Conservation (phyloP, 2,113 vertebrate genomes). For the Vulpes ferrilata region DNA sequence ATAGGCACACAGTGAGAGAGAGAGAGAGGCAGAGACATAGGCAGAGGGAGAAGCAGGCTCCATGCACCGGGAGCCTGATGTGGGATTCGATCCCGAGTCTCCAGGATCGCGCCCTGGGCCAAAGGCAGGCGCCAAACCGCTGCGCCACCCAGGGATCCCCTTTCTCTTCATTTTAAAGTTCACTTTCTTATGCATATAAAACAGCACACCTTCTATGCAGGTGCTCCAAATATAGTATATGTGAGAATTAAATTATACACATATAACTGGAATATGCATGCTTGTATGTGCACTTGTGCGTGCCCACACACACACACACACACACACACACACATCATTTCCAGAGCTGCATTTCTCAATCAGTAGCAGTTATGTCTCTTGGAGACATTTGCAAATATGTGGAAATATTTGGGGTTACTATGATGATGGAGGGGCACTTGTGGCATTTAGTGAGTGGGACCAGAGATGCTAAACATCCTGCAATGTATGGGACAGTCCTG, state of each 20-base stretch:
- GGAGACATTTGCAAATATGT: background rate
- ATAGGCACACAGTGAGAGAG: no score
- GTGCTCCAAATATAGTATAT: background rate
- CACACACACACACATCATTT: background rate
- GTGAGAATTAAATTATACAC: background rate
- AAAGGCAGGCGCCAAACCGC: no score
- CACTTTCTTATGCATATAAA: background rate
- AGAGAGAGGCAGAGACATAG: no score
- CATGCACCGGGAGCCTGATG: no score
- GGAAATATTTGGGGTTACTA: background rate
- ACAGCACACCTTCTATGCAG: background rate
- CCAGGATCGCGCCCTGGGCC: no score
- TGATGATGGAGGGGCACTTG: background rate
- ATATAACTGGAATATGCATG: background rate
- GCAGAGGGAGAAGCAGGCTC: no score
- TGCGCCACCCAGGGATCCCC: no score
- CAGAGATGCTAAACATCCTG: background rate
- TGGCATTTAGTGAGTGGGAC: background rate
- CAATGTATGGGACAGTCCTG: background rate
- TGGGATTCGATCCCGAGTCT: no score
- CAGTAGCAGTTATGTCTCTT: background rate
- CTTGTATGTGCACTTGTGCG: no score
- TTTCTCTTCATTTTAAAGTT: conserved; percentile 8
- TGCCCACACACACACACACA: background rate
- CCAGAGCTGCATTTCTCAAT: background rate